Percentiles rank a stretch among this genome's conserved stretches.
Evolutionary conservation across 2,113 vertebrate genomes (phyloP).

Genomic region (Myiopsitta monachus): DNA sequence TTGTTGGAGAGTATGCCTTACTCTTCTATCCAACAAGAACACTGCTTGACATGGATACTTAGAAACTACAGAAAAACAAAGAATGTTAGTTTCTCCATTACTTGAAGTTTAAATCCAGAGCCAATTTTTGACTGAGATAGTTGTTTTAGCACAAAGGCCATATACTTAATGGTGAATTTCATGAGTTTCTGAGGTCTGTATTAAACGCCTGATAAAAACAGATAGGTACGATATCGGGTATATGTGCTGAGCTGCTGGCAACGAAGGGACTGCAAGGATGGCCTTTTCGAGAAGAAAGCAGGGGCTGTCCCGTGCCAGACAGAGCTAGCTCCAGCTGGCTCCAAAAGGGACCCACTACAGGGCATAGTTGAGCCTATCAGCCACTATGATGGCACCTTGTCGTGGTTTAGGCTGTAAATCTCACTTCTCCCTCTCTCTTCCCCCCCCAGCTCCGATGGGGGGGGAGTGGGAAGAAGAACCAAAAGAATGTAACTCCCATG

Average conservation of each 20-base stretch:
- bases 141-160: background rate
- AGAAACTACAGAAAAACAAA: background rate
- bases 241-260: background rate
- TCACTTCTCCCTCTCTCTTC: no score
- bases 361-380: background rate
- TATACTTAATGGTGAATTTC: background rate
- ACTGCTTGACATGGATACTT: background rate
- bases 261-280: background rate
- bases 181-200: background rate
- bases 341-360: background rate
- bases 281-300: background rate
- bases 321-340: background rate
- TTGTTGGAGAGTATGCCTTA: background rate
- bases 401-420: no score
- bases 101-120: background rate
- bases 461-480: no score
- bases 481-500: no score
- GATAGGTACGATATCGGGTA: no score
- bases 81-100: background rate
- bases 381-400: background rate
- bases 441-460: no score
- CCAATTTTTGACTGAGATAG: background rate
- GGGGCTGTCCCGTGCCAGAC: background rate
- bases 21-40: background rate
- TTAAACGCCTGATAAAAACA: background rate